Evolutionary conservation across 2,797 vertebrate genomes (phyloP).

Genomic region (Sciurus vulgaris): DNA sequence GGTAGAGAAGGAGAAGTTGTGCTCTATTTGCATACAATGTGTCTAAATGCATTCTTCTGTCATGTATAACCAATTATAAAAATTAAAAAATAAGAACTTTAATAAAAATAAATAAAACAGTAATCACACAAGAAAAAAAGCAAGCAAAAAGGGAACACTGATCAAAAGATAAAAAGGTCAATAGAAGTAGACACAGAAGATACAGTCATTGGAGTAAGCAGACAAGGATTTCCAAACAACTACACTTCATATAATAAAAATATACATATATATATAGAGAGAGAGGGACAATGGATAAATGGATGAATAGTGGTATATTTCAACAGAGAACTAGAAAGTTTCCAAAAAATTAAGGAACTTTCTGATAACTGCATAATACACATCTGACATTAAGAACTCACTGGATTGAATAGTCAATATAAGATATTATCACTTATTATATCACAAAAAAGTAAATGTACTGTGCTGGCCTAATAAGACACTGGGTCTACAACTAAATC

Average conservation of each 20-base stretch:
- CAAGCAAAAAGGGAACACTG: not conserved
- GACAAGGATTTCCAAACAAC: not conserved
- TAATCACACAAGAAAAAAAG: not conserved
- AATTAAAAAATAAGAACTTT: no score
- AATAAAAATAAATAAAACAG: no score
- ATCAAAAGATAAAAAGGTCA: not conserved
- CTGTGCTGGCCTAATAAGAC: not conserved
- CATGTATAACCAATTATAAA: no score
- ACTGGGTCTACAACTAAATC: not conserved
- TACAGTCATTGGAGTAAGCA: not conserved
- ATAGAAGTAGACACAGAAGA: not conserved
- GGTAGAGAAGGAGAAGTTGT: no score
- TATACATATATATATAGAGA: not conserved
- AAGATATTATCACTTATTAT: not conserved
- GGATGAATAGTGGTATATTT: not conserved
- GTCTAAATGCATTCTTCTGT: no score
- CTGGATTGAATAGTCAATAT: not conserved
- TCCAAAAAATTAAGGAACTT: not conserved
- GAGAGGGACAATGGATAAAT: not conserved
- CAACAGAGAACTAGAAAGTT: not conserved
- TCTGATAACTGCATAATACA: not conserved
- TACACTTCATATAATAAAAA: not conserved
- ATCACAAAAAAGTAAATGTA: not conserved
- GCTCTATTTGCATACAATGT: no score
- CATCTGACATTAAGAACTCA: not conserved